Evolutionary conservation across 1,140 invertebrate genomes (phyloP).

Genomic region (Goniozus legneri): DNA sequence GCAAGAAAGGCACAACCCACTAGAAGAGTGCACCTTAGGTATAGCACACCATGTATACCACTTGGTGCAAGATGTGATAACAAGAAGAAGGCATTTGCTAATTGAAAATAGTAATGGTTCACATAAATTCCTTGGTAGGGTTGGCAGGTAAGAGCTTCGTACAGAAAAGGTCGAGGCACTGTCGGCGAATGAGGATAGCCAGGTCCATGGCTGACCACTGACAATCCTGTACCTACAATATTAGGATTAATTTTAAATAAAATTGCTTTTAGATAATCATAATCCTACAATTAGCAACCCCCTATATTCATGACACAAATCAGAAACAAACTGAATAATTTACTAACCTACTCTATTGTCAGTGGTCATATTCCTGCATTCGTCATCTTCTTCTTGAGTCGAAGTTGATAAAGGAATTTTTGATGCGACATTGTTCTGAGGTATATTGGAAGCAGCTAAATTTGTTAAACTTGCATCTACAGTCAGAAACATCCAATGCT

Average conservation of each 20-base stretch:
- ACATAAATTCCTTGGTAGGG: conserved; percentile 53
- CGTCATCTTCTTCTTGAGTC: conserved; percentile 29
- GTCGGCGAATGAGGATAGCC: conserved; percentile 45
- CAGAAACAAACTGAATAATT: neutral
- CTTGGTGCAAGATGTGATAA: conserved; percentile 77
- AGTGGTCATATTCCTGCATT: conserved; percentile 48
- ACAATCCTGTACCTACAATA: conserved; percentile 37
- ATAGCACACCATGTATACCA: conserved; percentile 74
- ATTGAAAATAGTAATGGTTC: conserved; percentile 77
- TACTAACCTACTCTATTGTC: conserved; percentile 29
- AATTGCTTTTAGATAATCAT: neutral
- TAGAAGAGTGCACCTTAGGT: conserved; percentile 71
- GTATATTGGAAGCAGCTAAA: conserved; percentile 33
- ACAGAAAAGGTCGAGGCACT: conserved; percentile 51
- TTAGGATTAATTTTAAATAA: conserved; percentile 1
- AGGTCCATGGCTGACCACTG: conserved; percentile 39
- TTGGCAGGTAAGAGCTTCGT: conserved; percentile 50
- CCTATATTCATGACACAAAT: neutral
- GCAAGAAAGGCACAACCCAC: conserved; percentile 75
- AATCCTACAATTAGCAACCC: neutral
- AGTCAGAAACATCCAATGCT: conserved; percentile 35
- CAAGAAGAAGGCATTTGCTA: conserved; percentile 79
- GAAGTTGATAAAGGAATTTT: conserved; percentile 38
- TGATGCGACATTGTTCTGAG: conserved; percentile 32
- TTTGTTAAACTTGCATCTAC: conserved; percentile 36